Evolutionary conservation across 2,888 invertebrate genomes (phyloP), one percentile per base, ranked within the genome.

Genomic region (Diploptera punctata): DNA sequence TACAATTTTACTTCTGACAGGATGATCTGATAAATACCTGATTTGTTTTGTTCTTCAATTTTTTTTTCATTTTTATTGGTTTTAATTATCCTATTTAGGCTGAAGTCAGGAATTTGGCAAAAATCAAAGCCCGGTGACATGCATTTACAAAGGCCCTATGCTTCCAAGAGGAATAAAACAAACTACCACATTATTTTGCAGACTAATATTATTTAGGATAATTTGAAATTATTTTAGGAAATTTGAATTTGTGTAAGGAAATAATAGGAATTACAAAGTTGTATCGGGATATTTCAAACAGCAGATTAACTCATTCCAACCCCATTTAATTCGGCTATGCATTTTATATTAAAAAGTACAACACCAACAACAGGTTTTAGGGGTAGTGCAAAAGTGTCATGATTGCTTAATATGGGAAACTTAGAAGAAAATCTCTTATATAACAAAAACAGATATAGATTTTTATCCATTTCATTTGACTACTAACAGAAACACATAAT

Each of bases 301-400:
- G 24, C 57, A 57, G n/a, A 57, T 16, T 31, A 65, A 70, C 70
- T 70, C 70, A 70, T 74, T 71, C 71, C 74, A 71, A 71, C 74
- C 74, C 74, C 71, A 57, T 68, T 73, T 74, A 68, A 74, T 74
- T 74, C 71, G 71, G 74, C 68, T 71, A 71, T 71, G 70, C 65
- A 73, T 73, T 74, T 74, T 73, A 71, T 74, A 74, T 72, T 73
- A 74, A 74, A 74, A 70, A 71, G 70, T 74, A 74, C 74, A 74
- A 74, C 74, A 74, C 74, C 72, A 71, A 74, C 54, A 57, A 49
- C 68, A 68, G 70, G 68, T 61, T 68, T 68, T 62, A 70, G 70
- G 73, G 72, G 71, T 71, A 74, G 73, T 74, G 74, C 73, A 72
- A 68, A 71, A 68, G 62, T 70, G 70, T 52, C 52, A 65, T 61